Base-by-base conservation (phyloP, 2,113 vertebrate genomes). In the Ibidorhyncha struthersii region DNA sequence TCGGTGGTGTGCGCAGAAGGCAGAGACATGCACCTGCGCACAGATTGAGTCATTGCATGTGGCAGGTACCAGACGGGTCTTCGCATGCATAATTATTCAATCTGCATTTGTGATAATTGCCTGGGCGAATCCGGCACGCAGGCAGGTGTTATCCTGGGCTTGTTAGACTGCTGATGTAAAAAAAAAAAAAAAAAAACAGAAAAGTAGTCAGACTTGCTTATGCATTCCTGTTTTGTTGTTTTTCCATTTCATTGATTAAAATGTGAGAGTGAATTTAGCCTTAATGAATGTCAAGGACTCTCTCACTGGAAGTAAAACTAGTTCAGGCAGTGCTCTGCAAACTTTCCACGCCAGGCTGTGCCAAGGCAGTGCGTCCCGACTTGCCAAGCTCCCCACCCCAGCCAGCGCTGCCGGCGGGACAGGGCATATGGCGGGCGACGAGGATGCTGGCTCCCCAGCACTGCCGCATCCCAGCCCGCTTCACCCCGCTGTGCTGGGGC, bases 231-330 rank as follows among this genome's bases (percentile, higher is more conserved):
- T 69, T 93, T 61, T 84, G 86, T 53, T 90, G 79, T 25, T 93
- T 92, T 94, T 89, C 94, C 77, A n/a, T 96, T 82, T 84, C 93
- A 93, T 94, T 96, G 96, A 96, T 97, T 96, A 95, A 96, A 96
- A 96, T 61, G 93, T 81, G 95, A 91, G 96, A 92, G 83, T 38
- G 95, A 79, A 55, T 95, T 87, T 69, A 86, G 89, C 73, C 69
- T 56, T 91, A 72, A 92, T 91, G 80, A 96, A 95, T 40, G 91
- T 82, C 95, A 95, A 96, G 94, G 86, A 71, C 81, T 85, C 66
- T 83, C 86, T 38, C 4, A 32, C 70, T 91, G 78, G 89, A 86
- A 69, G 66, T 55, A 69, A 11, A 85, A 67, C 89, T 3, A 49
- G 89, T 59, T 53, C n/a, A 32, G 96, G 79, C 19, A 0, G 32